Base-by-base conservation (phyloP, 2,797 vertebrate genomes). In the Echeneis naucrates region DNA sequence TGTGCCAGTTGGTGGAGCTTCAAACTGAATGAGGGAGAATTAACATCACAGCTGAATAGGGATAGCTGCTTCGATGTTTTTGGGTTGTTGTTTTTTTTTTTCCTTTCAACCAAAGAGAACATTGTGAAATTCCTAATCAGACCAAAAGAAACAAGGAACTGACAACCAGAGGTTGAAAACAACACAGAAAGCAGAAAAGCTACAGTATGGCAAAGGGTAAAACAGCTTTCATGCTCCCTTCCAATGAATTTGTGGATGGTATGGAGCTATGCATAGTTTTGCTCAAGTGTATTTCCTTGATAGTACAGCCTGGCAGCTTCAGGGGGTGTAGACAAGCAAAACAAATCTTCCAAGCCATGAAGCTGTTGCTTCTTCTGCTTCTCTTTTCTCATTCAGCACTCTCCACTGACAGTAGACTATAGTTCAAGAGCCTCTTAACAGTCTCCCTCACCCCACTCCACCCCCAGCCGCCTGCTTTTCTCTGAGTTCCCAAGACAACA, bases 361-460 rank as follows among this genome's bases (percentile, higher is more conserved):
- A 88, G 90, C 79, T 87, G 77, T 78, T 89, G 86, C 80, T 87
- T 88, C 78, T 89, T 81, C 73, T 71, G 81, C 84, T 64, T 75
- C 77, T 85, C 83, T 84, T 84, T 83, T 87, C 88, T 91, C 80
- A 79, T 90, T 90, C 86, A 84, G 83, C 72, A 74, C 82, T 87
- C 88, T 92, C 84, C 83, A 86, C 73, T 92, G 90, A 92, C 89
- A 90, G 91, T 82, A 91, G 80, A 88, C 89, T 87, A 88, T 90
- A 89, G 87, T 93, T 91, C 92, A 89, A 93, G 85, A 90, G 88
- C 70, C 86, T 90, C 89, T 91, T 91, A 90, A 90, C 87, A 83
- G 85, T 83, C 80, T 87, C 73, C 78, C 87, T 88, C 81, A 86
- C 90, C 80, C 89, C 69, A 68, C 77, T 83, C 80, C 80, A 87